phyloP scores from a whole-genome alignment of 2,797 vertebrate genomes.

The Epinephelus malabaricus region DNA sequence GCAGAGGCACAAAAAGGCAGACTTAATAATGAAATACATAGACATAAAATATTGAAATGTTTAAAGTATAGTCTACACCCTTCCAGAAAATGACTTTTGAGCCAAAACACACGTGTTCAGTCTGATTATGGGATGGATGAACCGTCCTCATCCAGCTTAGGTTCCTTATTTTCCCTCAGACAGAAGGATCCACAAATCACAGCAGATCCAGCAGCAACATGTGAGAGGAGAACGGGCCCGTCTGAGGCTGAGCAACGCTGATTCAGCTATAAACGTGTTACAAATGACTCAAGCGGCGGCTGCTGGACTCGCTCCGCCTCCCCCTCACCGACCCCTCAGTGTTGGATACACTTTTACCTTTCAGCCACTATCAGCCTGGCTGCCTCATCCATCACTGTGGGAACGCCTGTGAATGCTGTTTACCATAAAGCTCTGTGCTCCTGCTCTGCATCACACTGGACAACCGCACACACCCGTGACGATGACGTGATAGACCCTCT shows the following conservation, averaged over 20 bases:
- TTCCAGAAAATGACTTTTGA: neutral
- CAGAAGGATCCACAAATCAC: slow-evolving; percentile 50
- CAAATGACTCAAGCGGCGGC: slow-evolving; percentile 56
- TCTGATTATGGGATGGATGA: neutral
- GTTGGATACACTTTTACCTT: slow-evolving; percentile 68
- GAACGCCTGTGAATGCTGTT: slow-evolving; percentile 18
- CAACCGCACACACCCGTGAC: neutral
- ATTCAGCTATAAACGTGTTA: slow-evolving; percentile 68
- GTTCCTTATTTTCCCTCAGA: slow-evolving; percentile 13
- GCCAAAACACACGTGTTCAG: neutral
- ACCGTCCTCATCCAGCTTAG: slow-evolving; percentile 9
- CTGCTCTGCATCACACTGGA: slow-evolving; percentile 13
- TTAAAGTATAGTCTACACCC: too few species aligned
- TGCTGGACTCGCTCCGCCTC: slow-evolving; percentile 7
- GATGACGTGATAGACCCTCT: neutral
- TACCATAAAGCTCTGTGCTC: slow-evolving; percentile 16
- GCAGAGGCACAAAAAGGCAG: neutral
- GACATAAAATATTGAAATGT: too few species aligned
- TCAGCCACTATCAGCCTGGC: slow-evolving; percentile 52
- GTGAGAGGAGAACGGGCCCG: slow-evolving; percentile 1
- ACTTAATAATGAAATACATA: neutral
- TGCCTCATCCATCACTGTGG: slow-evolving; percentile 64
- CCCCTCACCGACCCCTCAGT: neutral
- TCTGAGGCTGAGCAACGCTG: slow-evolving; percentile 46
- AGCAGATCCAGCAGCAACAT: slow-evolving; percentile 46